These are phyloP conservation scores for Timema podura DNA, from an alignment of 2,888 invertebrate species.

Conservation along the genomic window DNA sequence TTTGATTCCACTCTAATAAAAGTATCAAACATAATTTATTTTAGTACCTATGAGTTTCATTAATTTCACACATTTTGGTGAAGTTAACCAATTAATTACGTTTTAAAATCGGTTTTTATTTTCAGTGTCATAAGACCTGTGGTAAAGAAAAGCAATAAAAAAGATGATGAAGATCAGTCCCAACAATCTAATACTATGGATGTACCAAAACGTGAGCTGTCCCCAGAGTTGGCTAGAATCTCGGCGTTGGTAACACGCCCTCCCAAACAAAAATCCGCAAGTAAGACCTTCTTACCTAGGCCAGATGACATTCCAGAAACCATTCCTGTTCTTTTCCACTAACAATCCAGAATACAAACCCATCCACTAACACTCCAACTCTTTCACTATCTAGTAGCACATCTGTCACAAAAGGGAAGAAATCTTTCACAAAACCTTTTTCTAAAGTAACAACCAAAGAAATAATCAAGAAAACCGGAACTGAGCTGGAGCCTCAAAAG, in stretches of 20 bases:
- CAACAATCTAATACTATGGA: constrained; percentile 42
- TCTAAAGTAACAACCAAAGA: constrained; percentile 43
- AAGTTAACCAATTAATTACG: too few relatives aligned
- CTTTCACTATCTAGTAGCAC: neutral
- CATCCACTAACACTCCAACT: too few relatives aligned
- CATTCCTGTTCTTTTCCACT: neutral
- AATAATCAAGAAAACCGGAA: constrained; percentile 39
- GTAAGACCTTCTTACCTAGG: constrained; percentile 27
- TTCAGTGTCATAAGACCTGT: constrained; percentile 63
- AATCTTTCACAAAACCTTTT: constrained; percentile 43
- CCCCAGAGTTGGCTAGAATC: constrained; percentile 79
- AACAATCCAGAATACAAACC: too few relatives aligned
- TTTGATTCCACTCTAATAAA: too few relatives aligned
- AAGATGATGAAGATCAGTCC: constrained; percentile 41
- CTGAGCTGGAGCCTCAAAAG: constrained; percentile 26
- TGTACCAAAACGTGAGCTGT: constrained; percentile 60
- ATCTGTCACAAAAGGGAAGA: constrained; percentile 39
- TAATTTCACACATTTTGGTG: too few relatives aligned
- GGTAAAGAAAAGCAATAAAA: constrained; percentile 49
- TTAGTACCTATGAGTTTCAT: too few relatives aligned
- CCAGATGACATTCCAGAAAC: constrained; percentile 19
- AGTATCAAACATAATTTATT: too few relatives aligned
- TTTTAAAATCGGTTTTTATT: neutral
- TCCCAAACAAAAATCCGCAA: constrained; percentile 63
- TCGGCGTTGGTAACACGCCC: constrained; percentile 78